Base-by-base conservation (phyloP, 2,113 vertebrate genomes). In the Syngnathus scovelli region DNA sequence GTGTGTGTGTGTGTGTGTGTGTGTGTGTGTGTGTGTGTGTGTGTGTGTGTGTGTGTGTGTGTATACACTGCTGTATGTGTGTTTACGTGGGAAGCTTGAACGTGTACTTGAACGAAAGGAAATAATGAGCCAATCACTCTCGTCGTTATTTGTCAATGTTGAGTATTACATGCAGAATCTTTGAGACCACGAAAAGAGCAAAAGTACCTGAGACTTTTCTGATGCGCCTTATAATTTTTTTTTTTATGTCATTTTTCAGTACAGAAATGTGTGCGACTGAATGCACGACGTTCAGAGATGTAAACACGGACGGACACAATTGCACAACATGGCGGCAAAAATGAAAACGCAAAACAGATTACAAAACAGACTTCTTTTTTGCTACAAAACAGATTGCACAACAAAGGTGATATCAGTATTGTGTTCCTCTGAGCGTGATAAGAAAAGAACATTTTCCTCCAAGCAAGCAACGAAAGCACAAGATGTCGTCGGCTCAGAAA, bases 391-490 rank as follows among this genome's bases (percentile, higher is more conserved):
- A 61, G 59, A 61, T 61, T 61, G 59, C 59, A 61, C 59, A 19
- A 61, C 59, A 61, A 41, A 61, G 37, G 37, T 2, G 18, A n/a
- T 61, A 39, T 61, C 59, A 12, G 18, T n/a, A 21, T 7, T n/a
- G 18, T 61, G 59, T 39, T 62, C 21, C 41, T 44, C 39, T 62
- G 27, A 62, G 41, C 16, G 13, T 62, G 61, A 62, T 62, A 44
- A 62, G 61, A 41, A 62, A 62, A 44, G 60, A 62, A 62, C 61
- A 62, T 62, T 44, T 62, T 44, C 61, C 61, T 21, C 7, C 39
- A 23, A 44, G 60, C 39, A 21, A 10, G 36, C 27, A 16, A 15
- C 43, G 60, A n/a, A 21, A 10, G 36, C 13, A 16, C 27, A 7
- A 18, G 55, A 58, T 12, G 55, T 58, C 23, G 52, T 23, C 52